These are phyloP conservation scores for Orchesella cincta DNA, from an alignment of 1,140 invertebrate genomes.

Conservation along the genomic window DNA sequence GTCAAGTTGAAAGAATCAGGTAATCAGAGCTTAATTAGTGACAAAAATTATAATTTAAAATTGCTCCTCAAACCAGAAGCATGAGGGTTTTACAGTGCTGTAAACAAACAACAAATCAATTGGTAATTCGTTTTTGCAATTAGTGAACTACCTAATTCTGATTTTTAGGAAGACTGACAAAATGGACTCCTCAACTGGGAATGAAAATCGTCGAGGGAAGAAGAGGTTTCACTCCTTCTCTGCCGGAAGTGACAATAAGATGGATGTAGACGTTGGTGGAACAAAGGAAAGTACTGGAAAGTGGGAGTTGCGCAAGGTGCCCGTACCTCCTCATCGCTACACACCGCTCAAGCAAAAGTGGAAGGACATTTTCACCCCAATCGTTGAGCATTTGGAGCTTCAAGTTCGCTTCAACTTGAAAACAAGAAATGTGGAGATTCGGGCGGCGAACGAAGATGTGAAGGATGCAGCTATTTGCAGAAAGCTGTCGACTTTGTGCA, in stretches of 20 bases:
- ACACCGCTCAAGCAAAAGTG: conserved; percentile 94
- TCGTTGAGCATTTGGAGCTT: conserved; percentile 92
- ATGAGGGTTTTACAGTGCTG: too few relatives aligned
- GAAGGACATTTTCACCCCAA: conserved; percentile 94
- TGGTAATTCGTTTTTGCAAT: too few relatives aligned
- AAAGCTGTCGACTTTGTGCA: conserved; percentile 98
- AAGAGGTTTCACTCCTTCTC: neutral
- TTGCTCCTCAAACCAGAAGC: too few relatives aligned
- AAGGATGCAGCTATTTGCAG: conserved; percentile 85
- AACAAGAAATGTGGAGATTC: conserved; percentile 85
- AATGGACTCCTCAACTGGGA: too few relatives aligned
- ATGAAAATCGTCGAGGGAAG: too few relatives aligned
- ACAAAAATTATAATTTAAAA: too few relatives aligned
- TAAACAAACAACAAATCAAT: too few relatives aligned
- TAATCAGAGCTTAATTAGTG: too few relatives aligned
- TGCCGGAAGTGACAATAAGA: neutral
- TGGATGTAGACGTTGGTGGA: neutral
- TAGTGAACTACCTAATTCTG: too few relatives aligned
- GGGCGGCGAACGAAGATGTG: conserved; percentile 73
- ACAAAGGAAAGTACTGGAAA: conserved; percentile 23
- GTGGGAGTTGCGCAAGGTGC: conserved; percentile 62
- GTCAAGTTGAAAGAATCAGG: too few relatives aligned
- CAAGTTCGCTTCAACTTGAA: conserved; percentile 95
- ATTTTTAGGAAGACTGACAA: too few relatives aligned
- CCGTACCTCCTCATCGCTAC: conserved; percentile 77